Conservation (phyloP, 2,113 vertebrate genomes). For the Phrynosoma blainvillii region DNA sequence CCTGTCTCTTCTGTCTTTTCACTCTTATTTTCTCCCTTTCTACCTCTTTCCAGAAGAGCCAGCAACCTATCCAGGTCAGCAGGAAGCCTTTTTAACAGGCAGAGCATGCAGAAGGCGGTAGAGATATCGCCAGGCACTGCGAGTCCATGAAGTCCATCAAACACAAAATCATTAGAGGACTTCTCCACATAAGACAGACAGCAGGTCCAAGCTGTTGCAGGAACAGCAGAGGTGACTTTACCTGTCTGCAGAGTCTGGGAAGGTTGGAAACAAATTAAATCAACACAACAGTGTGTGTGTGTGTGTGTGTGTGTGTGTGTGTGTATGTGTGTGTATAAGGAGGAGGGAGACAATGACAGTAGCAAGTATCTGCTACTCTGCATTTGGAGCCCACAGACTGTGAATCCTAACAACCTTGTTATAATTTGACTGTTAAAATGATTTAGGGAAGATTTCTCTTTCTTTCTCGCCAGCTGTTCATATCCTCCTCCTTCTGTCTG, state of each 20-base stretch:
- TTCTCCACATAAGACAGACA: background rate
- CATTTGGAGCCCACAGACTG: background rate
- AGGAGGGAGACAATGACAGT: background rate
- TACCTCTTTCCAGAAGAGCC: background rate
- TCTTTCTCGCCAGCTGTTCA: background rate
- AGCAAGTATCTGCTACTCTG: background rate
- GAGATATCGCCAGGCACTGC: background rate
- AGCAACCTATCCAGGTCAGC: background rate
- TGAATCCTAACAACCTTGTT: background rate
- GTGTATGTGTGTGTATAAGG: too few species aligned
- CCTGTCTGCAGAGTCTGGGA: background rate
- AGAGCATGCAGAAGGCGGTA: background rate
- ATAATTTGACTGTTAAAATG: background rate
- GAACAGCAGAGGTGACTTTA: conserved; percentile 21
- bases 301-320: background rate
- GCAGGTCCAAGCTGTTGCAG: background rate
- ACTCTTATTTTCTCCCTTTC: too few species aligned
- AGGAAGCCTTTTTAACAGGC: background rate
- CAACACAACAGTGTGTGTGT: too few species aligned
- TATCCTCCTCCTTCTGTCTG: background rate
- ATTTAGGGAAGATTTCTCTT: background rate
- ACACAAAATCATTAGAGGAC: background rate
- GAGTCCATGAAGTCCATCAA: background rate
- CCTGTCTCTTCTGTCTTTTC: background rate
- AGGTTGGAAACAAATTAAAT: conserved; percentile 13